These are phyloP conservation scores for Peromyscus nudipes DNA, from an alignment of 2,797 vertebrate genomes.

Conservation along the genomic window DNA sequence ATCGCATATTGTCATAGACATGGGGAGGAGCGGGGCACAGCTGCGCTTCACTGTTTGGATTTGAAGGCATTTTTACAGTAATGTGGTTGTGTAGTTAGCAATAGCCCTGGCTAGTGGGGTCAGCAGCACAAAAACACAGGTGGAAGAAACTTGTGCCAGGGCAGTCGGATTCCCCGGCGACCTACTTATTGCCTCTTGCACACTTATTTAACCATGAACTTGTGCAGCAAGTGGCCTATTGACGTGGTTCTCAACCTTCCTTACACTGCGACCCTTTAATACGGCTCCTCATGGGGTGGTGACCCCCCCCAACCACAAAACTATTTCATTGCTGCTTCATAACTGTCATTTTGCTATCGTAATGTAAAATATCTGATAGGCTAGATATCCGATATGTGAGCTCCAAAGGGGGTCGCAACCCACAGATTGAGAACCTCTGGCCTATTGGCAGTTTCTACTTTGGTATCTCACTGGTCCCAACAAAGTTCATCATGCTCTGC, in stretches of 20 bases:
- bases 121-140: fast-evolving
- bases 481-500: background rate
- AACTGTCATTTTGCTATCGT: background rate
- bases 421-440: background rate
- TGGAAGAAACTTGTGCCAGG: background rate
- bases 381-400: background rate
- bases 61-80: background rate
- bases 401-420: background rate
- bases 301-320: background rate
- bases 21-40: background rate
- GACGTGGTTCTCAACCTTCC: background rate
- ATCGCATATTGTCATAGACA: background rate
- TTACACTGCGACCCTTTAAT: background rate
- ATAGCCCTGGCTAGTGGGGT: background rate
- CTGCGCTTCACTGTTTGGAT: background rate
- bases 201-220: background rate
- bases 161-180: background rate
- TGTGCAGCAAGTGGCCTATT: background rate
- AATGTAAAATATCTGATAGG: background rate
- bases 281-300: background rate
- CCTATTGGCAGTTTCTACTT: background rate
- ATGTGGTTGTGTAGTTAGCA: background rate
- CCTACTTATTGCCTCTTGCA: background rate
- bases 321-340: background rate
- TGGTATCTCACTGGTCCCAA: background rate